Base-by-base conservation (phyloP, 1,140 invertebrate genomes). In the Microplitis demolitor region DNA sequence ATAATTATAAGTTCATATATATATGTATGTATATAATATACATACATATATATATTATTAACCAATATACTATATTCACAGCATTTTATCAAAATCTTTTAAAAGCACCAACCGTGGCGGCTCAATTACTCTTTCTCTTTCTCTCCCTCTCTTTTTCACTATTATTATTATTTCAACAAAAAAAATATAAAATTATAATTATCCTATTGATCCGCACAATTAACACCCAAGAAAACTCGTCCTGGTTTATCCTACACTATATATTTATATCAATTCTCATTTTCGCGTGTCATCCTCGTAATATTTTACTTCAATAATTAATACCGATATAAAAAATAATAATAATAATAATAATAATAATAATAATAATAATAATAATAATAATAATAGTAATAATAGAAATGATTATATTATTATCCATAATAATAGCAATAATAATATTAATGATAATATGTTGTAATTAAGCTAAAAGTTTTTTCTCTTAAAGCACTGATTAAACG, bases 401-500 rank as follows among this genome's bases (percentile, higher is more conserved):
- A 45, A 3, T 45, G 11, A 45, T 45, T 45, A 45, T 8, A 45
- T 6, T 45, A 45, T 9, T 45, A 45, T 9, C 6, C 2, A 45
- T 45, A 45, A 45, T 45, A 45, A 45, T 45, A 45, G 11, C 11
- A 45, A 61, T 74, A 71, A 45, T 11, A 45, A 9, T 45, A 45
- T 45, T 45, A 11, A 45, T 45, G 39, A 45, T 45, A 45, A 45
- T 45, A 45, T 45, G 39, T 45, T 45, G 39, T 45, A 73, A 72
- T 75, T 73, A 72, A 77, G 76, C 73, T 77, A 77, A 85, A 84
- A 80, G 78, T 85, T 84, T 77, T 69, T 76, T 80, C 82, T 86
- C 83, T 85, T 87, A 87, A 87, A 87, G 86, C 86, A 87, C 86
- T 87, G 86, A 85, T 87, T 87, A 86, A 85, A 83, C 81, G 83